Evolutionary conservation across 2,113 vertebrate species (phyloP), one percentile per base, ranked within the genome.

Genomic region (Lichenostomus cassidix): DNA sequence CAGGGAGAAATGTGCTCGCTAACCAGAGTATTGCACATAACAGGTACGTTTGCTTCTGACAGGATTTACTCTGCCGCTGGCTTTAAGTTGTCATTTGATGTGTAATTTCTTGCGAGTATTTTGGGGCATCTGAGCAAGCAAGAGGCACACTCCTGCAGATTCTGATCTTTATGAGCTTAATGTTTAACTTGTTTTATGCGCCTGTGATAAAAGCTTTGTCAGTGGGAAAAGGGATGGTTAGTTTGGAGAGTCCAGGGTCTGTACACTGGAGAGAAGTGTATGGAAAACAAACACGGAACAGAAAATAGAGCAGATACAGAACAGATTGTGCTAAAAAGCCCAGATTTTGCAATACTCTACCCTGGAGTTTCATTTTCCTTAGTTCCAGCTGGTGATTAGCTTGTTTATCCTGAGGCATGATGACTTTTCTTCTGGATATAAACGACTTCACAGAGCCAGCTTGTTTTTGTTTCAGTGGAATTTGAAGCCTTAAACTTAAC

Each of bases 1-100:
- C 87, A 2, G 97, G 97, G 37, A 97, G 46, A 59, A 98, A 98
- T 2, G 21, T 96, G 15, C 67, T 98, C 0, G 93, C 82, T 1
- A 92, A 97, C 76, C 90, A 92, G 55, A 80, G 87, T 55, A 65
- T 98, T 15, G 77, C 93, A 15, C 83, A 0, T 8, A 94, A 97
- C 89, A 23, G 0, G 98, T 98, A 97, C 5, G 96, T 97, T 89
- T 35, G 9, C 49, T 77, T 85, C 41, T 29, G 2, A 9, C 59
- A 46, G 46, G 76, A 65, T 47, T 71, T 50, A 7, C 6, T 31
- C 29, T 24, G n/a, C 9, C 49, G 24, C n/a, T 82, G 42, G 8
- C 67, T 83, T 75, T 31, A 59, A 53, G 23, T 29, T 84, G 67
- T 53, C 8, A 41, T 63, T 80, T 41, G 47, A 18, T 60, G 24